Base-by-base conservation (phyloP, 2,113 vertebrate species). In the Cinclus cinclus region DNA sequence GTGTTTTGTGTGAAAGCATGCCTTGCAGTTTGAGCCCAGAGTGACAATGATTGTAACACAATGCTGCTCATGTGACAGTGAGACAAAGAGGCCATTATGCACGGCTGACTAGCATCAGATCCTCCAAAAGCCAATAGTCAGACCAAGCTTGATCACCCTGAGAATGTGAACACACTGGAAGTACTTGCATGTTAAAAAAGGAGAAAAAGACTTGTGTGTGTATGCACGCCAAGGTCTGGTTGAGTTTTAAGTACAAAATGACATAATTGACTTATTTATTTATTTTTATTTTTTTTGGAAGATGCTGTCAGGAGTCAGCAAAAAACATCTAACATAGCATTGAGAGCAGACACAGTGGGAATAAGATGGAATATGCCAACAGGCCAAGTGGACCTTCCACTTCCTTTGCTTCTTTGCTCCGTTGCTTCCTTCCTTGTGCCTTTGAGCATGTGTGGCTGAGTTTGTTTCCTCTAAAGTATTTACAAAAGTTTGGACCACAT, bases 1-100 rank as follows among this genome's bases (percentile, higher is more conserved):
- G 63, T 71, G 80, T 91, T 96, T 90, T 97, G 83, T 97, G 95
- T 96, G 93, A 98, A 98, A 96, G 95, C 56, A 63, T 97, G 96
- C 96, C 89, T 97, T 96, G 93, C 96, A 50, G 70, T 96, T 96
- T 96, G 90, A 96, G 93, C 97, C 95, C 14, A 9, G 94, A 97
- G 96, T 97, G 97, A 97, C 97, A 98, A 97, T 97, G 95, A 96
- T 97, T 97, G 96, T 97, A 97, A 97, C 88, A 96, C 97, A 98
- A 96, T 69, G n/a, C 94, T 94, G 87, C 96, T 97, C 98, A 98
- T 98, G 98, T 98, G 98, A 98, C 97, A 97, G 87, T 78, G 76
- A 33, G 86, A 98, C 97, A 98, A 98, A 98, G 97, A 95, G 92
- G 79, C 94, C 95, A 97, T 98, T 98, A 97, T 98, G 94, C 80